These are phyloP conservation scores for Muntiacus muntjak DNA, from an alignment of 2,113 vertebrate species.

Conservation along the genomic window DNA sequence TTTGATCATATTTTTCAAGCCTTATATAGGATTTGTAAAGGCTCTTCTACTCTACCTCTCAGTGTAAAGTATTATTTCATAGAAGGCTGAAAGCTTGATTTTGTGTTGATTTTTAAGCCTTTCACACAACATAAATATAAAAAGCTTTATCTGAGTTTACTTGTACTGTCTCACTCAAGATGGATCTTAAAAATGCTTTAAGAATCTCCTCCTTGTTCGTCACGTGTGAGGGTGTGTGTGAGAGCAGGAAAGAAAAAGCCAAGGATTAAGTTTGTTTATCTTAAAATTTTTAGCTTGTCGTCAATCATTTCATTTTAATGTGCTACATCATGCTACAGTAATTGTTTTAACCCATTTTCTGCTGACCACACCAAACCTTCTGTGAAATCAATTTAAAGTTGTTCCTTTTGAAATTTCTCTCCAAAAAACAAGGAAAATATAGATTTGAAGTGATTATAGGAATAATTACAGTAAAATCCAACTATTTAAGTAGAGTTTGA, in stretches of 20 bases:
- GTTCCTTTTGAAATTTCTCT: background rate
- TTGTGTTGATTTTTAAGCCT: background rate
- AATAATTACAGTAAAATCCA: background rate
- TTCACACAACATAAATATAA: constrained; percentile 37
- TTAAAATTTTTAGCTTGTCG: constrained; percentile 43
- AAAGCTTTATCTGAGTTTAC: background rate
- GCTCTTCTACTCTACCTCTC: background rate
- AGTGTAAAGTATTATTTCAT: background rate
- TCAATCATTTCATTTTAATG: constrained; percentile 25
- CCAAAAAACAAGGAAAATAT: background rate
- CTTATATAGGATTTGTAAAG: background rate
- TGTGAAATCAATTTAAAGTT: background rate
- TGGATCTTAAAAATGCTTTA: background rate
- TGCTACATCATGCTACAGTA: background rate
- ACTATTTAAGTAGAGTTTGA: background rate
- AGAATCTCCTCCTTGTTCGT: background rate
- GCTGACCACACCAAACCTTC: background rate
- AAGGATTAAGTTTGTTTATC: constrained; percentile 40
- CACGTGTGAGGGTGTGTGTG: background rate
- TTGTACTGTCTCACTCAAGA: background rate
- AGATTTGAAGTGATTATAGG: background rate
- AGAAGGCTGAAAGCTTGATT: background rate
- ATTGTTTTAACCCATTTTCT: constrained; percentile 18
- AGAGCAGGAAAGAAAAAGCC: background rate
- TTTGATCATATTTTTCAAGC: background rate